Evolutionary conservation across 2,797 vertebrate species (phyloP).

Genomic region (Macroramphosus scolopax): DNA sequence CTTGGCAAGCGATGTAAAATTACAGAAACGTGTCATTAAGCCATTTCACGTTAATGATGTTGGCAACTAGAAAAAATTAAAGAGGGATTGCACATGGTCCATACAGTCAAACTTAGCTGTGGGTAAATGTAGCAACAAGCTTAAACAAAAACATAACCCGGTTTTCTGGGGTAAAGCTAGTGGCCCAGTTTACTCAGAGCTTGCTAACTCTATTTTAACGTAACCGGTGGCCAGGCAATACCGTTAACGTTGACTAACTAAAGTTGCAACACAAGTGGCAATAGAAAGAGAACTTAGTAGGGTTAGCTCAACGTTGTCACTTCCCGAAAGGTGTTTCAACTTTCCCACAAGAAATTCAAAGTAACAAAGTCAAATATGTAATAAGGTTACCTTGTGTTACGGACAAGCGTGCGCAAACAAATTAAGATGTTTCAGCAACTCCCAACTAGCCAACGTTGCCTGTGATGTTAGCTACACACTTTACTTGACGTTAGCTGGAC

Average conservation of each 20-base stretch:
- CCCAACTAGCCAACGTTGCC: conserved; percentile 30
- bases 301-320: conserved; percentile 21
- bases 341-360: conserved; percentile 1
- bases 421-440: conserved; percentile 7
- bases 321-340: conserved; percentile 6
- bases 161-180: background rate
- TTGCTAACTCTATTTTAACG: conserved; percentile 1
- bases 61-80: too few relatives aligned
- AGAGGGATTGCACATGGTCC: too few relatives aligned
- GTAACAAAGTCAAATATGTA: background rate
- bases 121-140: too few relatives aligned
- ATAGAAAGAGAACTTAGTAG: conserved; percentile 4
- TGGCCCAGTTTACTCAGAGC: background rate
- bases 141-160: background rate
- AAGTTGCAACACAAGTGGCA: conserved; percentile 21
- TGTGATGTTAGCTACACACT: conserved; percentile 46
- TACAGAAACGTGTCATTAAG: too few relatives aligned
- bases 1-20: background rate
- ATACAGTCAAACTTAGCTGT: too few relatives aligned
- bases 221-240: conserved; percentile 35
- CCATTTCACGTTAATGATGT: too few relatives aligned
- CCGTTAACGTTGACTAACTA: conserved; percentile 1
- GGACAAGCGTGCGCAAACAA: background rate
- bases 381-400: background rate
- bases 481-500: conserved; percentile 59